Conservation (phyloP, 1,140 invertebrate genomes). For the Mamestra configurata region DNA sequence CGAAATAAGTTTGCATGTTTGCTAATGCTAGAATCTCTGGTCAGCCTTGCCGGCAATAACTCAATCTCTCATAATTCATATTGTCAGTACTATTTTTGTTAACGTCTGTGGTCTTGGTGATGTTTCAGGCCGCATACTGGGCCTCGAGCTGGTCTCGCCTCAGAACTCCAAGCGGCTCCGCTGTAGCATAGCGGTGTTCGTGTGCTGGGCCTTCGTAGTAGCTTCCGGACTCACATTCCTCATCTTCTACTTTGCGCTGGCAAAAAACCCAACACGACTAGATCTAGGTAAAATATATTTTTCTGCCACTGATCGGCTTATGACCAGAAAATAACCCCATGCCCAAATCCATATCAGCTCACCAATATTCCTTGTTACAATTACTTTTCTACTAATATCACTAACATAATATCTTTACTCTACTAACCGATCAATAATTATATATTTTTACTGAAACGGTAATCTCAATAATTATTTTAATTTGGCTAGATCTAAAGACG, state of each 20-base stretch:
- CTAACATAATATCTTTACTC: not conserved
- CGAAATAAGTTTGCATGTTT: not conserved
- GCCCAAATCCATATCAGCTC: not conserved
- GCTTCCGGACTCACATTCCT: constrained; percentile 70
- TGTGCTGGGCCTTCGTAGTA: constrained; percentile 79
- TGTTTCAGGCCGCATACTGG: constrained; percentile 81
- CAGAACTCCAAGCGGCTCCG: constrained; percentile 68
- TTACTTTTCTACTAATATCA: not conserved
- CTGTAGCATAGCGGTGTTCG: constrained; percentile 80
- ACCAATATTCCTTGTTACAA: not conserved
- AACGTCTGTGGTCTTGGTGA: constrained; percentile 1
- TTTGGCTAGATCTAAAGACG: constrained; percentile 75
- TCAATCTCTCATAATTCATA: not conserved
- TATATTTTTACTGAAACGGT: not conserved
- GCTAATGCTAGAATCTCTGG: not conserved
- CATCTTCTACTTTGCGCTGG: constrained; percentile 68
- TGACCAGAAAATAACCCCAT: not conserved
- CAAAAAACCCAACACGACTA: constrained; percentile 61
- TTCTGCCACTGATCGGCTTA: constrained; percentile 23
- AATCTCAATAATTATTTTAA: constrained; percentile 46
- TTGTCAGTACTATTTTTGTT: not conserved
- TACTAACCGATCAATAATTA: not conserved
- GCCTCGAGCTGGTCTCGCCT: constrained; percentile 77
- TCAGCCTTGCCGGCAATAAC: not conserved
- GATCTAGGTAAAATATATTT: constrained; percentile 73